Percentiles rank a stretch among this genome's conserved stretches.
These are phyloP conservation scores for Potorous gilbertii DNA, from an alignment of 2,797 vertebrate species.

Conservation along the genomic window DNA sequence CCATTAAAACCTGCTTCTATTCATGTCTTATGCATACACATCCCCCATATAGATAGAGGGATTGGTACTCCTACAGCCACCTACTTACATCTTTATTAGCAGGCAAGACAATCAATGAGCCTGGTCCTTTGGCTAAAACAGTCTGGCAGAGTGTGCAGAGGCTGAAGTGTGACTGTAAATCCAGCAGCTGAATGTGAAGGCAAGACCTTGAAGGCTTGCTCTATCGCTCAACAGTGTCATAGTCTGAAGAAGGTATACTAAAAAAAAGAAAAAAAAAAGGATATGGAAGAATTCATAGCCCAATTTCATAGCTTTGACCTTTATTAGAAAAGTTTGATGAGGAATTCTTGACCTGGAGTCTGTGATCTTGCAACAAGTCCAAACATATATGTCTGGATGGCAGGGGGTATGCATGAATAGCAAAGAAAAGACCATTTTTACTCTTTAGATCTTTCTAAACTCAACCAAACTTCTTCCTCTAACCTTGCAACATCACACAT, in stretches of 20 bases:
- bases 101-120: constrained; percentile 55
- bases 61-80: constrained; percentile 46
- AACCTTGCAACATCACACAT: neutral
- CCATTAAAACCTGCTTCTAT: constrained; percentile 77
- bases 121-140: constrained; percentile 8
- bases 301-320: neutral
- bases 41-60: constrained; percentile 44
- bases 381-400: neutral
- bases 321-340: neutral
- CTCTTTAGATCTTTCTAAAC: neutral
- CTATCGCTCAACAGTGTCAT: neutral
- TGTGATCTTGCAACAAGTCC: neutral
- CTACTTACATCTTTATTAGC: constrained; percentile 67
- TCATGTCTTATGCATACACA: constrained; percentile 66
- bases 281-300: neutral
- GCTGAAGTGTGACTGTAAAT: constrained; percentile 24
- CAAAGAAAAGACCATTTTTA: neutral
- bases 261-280: neutral
- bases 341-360: neutral
- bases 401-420: neutral
- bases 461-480: neutral
- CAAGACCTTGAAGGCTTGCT: neutral
- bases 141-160: constrained; percentile 12
- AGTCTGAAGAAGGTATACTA: constrained; percentile 13
- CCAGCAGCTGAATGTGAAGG: neutral